Conservation (phyloP, 2,797 vertebrate species). For the Moxostoma hubbsi region DNA sequence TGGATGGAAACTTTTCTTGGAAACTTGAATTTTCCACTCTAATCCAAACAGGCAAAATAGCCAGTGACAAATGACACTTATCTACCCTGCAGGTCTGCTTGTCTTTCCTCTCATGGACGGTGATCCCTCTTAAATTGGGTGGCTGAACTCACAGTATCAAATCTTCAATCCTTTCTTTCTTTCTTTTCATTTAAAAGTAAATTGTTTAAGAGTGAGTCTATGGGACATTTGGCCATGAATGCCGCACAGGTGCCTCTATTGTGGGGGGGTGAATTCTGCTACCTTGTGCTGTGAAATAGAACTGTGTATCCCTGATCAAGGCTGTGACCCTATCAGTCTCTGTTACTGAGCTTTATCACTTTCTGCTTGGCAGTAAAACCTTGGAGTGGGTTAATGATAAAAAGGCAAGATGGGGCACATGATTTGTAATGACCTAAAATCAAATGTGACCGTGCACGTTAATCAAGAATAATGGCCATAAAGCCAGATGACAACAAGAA, state of each 20-base stretch:
- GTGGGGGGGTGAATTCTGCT: slow-evolving; percentile 1
- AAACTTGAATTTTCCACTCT: too few species aligned
- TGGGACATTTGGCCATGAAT: slow-evolving; percentile 14
- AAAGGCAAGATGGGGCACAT: slow-evolving; percentile 4
- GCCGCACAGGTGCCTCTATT: slow-evolving; percentile 2
- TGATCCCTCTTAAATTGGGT: neutral
- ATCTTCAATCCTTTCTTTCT: slow-evolving; percentile 2
- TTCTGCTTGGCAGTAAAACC: slow-evolving; percentile 3
- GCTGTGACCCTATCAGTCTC: slow-evolving; percentile 39
- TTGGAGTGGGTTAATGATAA: slow-evolving; percentile 24
- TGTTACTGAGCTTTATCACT: slow-evolving; percentile 22
- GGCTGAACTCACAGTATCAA: slow-evolving; percentile 17
- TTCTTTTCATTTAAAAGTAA: slow-evolving; percentile 18
- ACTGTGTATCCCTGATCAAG: slow-evolving; percentile 24
- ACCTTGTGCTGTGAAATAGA: neutral
- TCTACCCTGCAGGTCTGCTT: slow-evolving; percentile 8
- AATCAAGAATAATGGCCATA: slow-evolving; percentile 23
- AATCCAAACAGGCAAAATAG: slow-evolving; percentile 12
- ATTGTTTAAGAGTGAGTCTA: slow-evolving; percentile 15
- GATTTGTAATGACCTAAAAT: slow-evolving; percentile 39
- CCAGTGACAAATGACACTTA: slow-evolving; percentile 12
- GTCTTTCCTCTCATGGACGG: neutral
- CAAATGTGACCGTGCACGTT: slow-evolving; percentile 12
- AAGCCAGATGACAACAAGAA: slow-evolving; percentile 23
- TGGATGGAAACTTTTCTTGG: neutral